Evolutionary conservation across 2,888 invertebrate species (phyloP).

Genomic region (Carterocephalus palaemon): DNA sequence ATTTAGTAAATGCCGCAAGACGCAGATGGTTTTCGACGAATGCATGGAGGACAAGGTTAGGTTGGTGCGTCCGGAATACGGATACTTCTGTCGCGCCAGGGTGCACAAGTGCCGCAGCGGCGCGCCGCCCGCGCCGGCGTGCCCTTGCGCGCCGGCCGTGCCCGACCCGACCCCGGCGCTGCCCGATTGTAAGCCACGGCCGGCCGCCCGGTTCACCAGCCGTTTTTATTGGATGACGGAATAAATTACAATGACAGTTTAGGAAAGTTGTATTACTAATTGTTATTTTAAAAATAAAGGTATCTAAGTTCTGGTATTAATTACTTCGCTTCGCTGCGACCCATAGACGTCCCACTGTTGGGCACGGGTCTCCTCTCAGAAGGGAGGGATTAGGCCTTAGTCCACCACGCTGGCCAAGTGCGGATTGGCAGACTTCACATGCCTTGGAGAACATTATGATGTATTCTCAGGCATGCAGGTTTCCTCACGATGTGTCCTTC

Average conservation of each 20-base stretch:
- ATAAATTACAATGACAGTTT: slow-evolving; percentile 32
- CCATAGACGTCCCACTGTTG: too few species aligned
- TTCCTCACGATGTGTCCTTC: too few species aligned
- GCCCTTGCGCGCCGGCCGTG: slow-evolving; percentile 76
- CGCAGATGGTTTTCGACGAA: slow-evolving; percentile 89
- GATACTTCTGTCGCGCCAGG: slow-evolving; percentile 87
- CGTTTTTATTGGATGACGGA: slow-evolving; percentile 77
- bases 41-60: slow-evolving; percentile 89
- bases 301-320: too few species aligned
- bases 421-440: too few species aligned
- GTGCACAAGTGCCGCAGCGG: slow-evolving; percentile 79
- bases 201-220: slow-evolving; percentile 81
- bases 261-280: too few species aligned
- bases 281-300: too few species aligned
- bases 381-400: too few species aligned
- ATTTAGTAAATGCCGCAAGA: slow-evolving; percentile 86
- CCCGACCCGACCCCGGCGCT: slow-evolving; percentile 82
- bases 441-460: too few species aligned
- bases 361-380: too few species aligned
- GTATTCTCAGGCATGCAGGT: too few species aligned
- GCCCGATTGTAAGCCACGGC: slow-evolving; percentile 79
- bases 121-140: slow-evolving; percentile 76
- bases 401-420: too few species aligned
- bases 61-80: slow-evolving; percentile 87
- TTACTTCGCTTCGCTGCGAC: too few species aligned